phyloP scores from a whole-genome alignment of 2,113 vertebrate genomes.

The Megaleporinus macrocephalus region DNA sequence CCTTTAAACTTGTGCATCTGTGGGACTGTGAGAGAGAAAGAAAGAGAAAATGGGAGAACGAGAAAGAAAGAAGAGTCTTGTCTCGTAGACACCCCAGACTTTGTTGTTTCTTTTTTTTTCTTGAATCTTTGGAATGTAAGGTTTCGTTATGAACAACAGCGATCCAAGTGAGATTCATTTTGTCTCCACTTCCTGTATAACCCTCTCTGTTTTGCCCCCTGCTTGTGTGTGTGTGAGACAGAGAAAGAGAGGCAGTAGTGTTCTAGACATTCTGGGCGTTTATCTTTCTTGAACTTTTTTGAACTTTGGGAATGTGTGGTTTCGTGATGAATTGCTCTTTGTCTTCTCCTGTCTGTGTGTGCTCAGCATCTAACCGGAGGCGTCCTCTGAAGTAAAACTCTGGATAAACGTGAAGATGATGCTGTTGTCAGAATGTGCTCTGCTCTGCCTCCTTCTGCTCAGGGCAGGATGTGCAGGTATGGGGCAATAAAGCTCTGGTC shows the following conservation, averaged over 20 bases:
- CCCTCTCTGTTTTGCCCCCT: neutral
- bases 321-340: conserved; percentile 35
- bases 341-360: conserved; percentile 2
- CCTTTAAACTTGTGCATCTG: neutral
- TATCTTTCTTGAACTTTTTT: conserved; percentile 24
- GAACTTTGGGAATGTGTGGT: conserved; percentile 11
- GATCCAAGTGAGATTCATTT: conserved; percentile 8
- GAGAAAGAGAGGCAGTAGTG: neutral
- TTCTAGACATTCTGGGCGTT: neutral
- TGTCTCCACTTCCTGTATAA: neutral
- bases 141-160: conserved; percentile 33
- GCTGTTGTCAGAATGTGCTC: conserved; percentile 44
- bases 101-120: neutral
- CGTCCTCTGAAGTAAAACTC: neutral
- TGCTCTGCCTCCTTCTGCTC: conserved; percentile 62
- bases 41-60: neutral
- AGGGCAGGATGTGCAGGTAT: conserved; percentile 62
- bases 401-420: conserved; percentile 47
- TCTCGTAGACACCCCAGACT: neutral
- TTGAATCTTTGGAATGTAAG: conserved; percentile 31
- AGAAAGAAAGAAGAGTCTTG: neutral
- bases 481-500: neutral
- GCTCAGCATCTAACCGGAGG: conserved; percentile 22
- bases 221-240: neutral
- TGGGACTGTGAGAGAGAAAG: neutral